Evolutionary conservation across 2,888 invertebrate species (phyloP).

Genomic region (Syritta pipiens): DNA sequence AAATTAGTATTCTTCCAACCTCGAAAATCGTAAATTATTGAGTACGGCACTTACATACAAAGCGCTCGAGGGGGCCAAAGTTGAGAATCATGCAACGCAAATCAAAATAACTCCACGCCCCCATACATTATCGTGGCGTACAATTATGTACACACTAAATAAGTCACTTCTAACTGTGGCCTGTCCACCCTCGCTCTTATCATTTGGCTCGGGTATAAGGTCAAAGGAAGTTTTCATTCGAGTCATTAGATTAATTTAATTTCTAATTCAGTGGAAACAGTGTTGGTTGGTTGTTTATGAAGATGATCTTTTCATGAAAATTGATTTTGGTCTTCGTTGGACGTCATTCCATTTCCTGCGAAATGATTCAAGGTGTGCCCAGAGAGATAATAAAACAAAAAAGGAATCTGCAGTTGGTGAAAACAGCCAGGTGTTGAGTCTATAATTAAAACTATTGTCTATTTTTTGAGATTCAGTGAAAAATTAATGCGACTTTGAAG

Average conservation of each 20-base stretch:
- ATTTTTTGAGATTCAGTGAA: too few species aligned
- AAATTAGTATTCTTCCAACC: conserved; percentile 32
- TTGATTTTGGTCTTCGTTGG: too few species aligned
- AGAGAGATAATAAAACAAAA: too few species aligned
- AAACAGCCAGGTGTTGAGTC: too few species aligned
- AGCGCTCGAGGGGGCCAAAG: background rate
- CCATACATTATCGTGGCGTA: conserved; percentile 1
- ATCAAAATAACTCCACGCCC: conserved; percentile 18
- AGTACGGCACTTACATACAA: conserved; percentile 13
- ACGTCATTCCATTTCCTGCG: too few species aligned
- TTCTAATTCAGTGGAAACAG: background rate
- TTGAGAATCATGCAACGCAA: conserved; percentile 31
- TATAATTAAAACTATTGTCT: too few species aligned
- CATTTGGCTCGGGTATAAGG: background rate
- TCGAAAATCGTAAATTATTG: conserved; percentile 37
- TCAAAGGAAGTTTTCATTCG: background rate
- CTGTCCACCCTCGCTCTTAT: background rate
- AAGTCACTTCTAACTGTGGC: conserved; percentile 6
- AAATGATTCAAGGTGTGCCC: too few species aligned
- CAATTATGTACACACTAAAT: conserved; percentile 17
- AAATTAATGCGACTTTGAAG: too few species aligned
- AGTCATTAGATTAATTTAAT: background rate
- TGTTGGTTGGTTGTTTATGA: too few species aligned
- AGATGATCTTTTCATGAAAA: too few species aligned
- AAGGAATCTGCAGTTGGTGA: too few species aligned